phyloP scores from a whole-genome alignment of 1,140 invertebrate species.

The Drosophila santomea region DNA sequence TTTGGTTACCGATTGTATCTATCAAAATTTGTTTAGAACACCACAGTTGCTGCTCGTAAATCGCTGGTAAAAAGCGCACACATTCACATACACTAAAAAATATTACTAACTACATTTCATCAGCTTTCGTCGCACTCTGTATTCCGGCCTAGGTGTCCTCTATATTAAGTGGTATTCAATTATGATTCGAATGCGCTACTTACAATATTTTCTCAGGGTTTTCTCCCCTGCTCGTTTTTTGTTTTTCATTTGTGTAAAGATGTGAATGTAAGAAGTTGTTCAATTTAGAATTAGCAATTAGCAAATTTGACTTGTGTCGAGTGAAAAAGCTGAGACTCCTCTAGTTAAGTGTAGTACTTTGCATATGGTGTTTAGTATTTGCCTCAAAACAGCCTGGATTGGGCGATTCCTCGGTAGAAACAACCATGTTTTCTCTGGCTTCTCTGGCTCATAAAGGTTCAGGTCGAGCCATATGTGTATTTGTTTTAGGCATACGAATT shows the following conservation, averaged over 20 bases:
- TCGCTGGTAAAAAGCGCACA: constrained; percentile 72
- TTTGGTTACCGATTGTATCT: constrained; percentile 58
- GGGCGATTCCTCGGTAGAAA: constrained; percentile 16
- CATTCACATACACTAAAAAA: constrained; percentile 59
- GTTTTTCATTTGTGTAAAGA: constrained; percentile 6
- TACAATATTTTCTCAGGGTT: constrained; percentile 28
- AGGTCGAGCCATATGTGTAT: constrained; percentile 28
- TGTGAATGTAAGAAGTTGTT: constrained; percentile 39
- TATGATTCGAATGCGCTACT: constrained; percentile 59
- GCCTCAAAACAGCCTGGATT: not conserved
- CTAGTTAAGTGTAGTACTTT: constrained; percentile 47
- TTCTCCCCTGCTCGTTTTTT: not conserved
- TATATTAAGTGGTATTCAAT: constrained; percentile 32
- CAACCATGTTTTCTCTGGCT: constrained; percentile 29
- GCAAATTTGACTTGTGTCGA: constrained; percentile 42
- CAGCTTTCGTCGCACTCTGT: constrained; percentile 54
- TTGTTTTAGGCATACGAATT: constrained; percentile 50
- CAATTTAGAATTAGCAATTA: constrained; percentile 52
- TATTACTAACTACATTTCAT: constrained; percentile 72
- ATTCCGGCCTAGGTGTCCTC: constrained; percentile 35
- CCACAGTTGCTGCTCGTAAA: constrained; percentile 78
- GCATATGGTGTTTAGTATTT: constrained; percentile 24
- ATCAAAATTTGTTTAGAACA: constrained; percentile 74
- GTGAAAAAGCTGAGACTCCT: constrained; percentile 46
- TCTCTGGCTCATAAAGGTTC: constrained; percentile 45